Conservation (phyloP, 1,140 invertebrate genomes). For the Varroa destructor region DNA sequence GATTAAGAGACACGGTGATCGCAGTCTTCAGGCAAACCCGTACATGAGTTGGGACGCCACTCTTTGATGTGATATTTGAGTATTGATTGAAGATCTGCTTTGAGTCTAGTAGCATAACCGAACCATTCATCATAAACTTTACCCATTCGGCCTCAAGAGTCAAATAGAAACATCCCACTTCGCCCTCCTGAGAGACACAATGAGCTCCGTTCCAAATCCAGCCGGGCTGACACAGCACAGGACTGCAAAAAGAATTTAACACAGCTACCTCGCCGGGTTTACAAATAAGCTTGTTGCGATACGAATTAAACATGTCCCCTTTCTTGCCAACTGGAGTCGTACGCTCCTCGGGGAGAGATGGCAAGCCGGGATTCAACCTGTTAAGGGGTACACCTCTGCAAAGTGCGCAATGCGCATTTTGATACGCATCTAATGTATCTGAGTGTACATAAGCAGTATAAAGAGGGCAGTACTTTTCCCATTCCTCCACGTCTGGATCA, state of each 20-base stretch:
- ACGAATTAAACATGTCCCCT: slow-evolving; percentile 23
- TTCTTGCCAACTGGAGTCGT: not conserved
- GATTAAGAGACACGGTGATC: slow-evolving; percentile 14
- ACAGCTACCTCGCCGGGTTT: slow-evolving; percentile 17
- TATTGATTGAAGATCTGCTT: slow-evolving; percentile 26
- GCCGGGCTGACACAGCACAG: slow-evolving; percentile 24
- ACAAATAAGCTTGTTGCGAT: slow-evolving; percentile 1
- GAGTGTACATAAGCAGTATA: slow-evolving; percentile 22
- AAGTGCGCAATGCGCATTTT: slow-evolving; percentile 13
- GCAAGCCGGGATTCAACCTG: not conserved
- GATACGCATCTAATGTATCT: slow-evolving; percentile 15
- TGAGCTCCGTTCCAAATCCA: slow-evolving; percentile 27
- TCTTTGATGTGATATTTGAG: slow-evolving; percentile 23
- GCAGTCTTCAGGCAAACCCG: slow-evolving; percentile 14
- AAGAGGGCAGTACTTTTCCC: slow-evolving; percentile 20
- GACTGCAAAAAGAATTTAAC: slow-evolving; percentile 10
- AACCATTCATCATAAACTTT: slow-evolving; percentile 25
- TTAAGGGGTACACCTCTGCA: slow-evolving; percentile 8
- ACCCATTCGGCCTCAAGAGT: slow-evolving; percentile 23
- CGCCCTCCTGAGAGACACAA: slow-evolving; percentile 23
- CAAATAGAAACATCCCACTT: slow-evolving; percentile 21
- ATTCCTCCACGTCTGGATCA: slow-evolving; percentile 13
- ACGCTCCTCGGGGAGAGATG: slow-evolving; percentile 1
- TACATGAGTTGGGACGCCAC: slow-evolving; percentile 20
- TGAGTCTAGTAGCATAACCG: slow-evolving; percentile 17